These are phyloP conservation scores for Rissa tridactyla DNA, from an alignment of 2,113 vertebrate genomes.

Conservation along the genomic window DNA sequence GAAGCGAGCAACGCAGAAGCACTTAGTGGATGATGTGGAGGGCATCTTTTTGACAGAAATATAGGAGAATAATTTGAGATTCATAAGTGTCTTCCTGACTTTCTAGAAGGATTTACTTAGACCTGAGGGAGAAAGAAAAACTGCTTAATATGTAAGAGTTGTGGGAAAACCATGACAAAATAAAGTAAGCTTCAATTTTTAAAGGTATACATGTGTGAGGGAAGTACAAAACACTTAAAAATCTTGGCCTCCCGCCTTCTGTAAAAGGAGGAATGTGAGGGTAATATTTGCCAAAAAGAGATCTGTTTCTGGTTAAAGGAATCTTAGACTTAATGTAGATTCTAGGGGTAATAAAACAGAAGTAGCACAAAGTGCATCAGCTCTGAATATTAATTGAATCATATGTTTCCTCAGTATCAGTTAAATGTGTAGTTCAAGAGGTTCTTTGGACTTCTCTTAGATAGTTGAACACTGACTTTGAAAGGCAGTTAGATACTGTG, in stretches of 20 bases:
- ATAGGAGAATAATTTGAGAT: background rate
- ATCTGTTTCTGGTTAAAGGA: constrained; percentile 39
- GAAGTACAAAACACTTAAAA: background rate
- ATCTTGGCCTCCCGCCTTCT: background rate
- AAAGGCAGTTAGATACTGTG: background rate
- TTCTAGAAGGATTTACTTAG: background rate
- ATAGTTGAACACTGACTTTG: background rate
- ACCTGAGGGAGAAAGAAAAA: background rate
- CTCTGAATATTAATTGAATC: background rate
- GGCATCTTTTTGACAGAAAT: background rate
- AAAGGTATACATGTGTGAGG: background rate
- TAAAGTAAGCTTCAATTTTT: background rate
- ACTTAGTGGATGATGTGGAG: background rate
- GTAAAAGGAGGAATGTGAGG: background rate
- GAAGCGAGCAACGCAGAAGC: background rate
- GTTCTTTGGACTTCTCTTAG: background rate
- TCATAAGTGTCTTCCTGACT: background rate
- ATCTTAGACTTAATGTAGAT: background rate
- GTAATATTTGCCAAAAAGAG: background rate
- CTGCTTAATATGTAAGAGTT: background rate
- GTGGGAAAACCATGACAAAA: background rate
- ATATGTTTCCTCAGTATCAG: background rate
- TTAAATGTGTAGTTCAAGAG: background rate
- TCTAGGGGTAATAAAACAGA: background rate
- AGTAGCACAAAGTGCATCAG: background rate